Evolutionary conservation across 2,113 vertebrate species (phyloP), one percentile per base, ranked within the genome.

Genomic region (Epinephelus cyanopodus): DNA sequence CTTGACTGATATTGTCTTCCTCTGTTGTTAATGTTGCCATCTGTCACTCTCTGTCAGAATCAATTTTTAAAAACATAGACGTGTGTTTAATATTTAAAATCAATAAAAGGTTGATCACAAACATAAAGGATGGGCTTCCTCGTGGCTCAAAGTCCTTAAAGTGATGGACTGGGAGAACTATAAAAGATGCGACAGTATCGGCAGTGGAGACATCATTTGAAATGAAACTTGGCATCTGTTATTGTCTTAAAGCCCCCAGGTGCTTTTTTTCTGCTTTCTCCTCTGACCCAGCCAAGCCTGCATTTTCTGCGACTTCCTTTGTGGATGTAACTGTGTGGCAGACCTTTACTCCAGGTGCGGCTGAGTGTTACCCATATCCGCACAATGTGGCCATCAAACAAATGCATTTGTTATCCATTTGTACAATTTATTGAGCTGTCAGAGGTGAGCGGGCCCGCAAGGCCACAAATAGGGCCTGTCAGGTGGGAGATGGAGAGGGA

Each of bases 381-480:
- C 74, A 66, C 64, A 56, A 76, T 62, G 76, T 74, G 77, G 83
- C 81, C 77, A 81, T 92, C 73, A 87, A 84, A 89, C 70, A 90
- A 92, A 92, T 82, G 86, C 83, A 93, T 93, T 92, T 92, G 87
- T 90, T 93, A 88, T 90, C 89, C 90, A 92, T 90, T 93, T 92
- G 91, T 87, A 83, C 90, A 93, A 94, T 95, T 94, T 94, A 94
- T 89, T 87, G 87, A 92, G 92, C 89, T 92, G 93, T 90, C 91
- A 92, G 86, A 77, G 65, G 78, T 81, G 76, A 91, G 87, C 37
- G 23, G 68, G 56, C 77, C 86, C 33, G 67, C 82, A 67, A 84
- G 86, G 81, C 82, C 81, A 70, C 80, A 86, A 91, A 93, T 86
- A 66, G 74, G 61, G 17, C 53, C 86, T 90, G 90, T 92, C 91